Evolutionary conservation across 2,797 vertebrate species (phyloP).

Genomic region (Pangasius macronema): DNA sequence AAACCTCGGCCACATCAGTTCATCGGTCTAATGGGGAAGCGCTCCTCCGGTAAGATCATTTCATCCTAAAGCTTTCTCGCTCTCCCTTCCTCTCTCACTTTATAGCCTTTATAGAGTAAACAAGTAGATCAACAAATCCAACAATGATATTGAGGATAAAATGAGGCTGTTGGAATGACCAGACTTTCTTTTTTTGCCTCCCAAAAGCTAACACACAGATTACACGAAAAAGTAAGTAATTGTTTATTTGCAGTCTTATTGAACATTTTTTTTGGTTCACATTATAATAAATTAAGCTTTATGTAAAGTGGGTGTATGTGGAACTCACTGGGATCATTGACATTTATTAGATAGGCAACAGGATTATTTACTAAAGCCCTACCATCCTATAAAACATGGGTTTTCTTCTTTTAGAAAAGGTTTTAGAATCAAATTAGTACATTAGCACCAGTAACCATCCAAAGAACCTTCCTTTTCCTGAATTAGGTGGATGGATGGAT

Average conservation of each 20-base stretch:
- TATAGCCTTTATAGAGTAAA: not conserved
- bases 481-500: not conserved
- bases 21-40: constrained; percentile 95
- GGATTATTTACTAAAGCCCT: not conserved
- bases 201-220: constrained; percentile 77
- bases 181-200: constrained; percentile 16
- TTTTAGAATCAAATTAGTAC: not conserved
- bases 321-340: not conserved
- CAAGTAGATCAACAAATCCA: not conserved
- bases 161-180: constrained; percentile 13
- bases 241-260: not conserved
- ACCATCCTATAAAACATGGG: not conserved
- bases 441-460: not conserved
- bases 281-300: not conserved
- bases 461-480: not conserved
- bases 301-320: not conserved
- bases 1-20: constrained; percentile 93
- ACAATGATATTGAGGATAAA: not conserved
- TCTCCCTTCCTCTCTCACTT: not conserved
- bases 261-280: not conserved
- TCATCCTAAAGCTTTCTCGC: not conserved
- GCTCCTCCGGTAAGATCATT: constrained; percentile 83
- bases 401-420: not conserved
- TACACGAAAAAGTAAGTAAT: constrained; percentile 80
- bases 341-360: not conserved